Conservation (phyloP, 2,888 invertebrate species). For the Apodemia zela region DNA sequence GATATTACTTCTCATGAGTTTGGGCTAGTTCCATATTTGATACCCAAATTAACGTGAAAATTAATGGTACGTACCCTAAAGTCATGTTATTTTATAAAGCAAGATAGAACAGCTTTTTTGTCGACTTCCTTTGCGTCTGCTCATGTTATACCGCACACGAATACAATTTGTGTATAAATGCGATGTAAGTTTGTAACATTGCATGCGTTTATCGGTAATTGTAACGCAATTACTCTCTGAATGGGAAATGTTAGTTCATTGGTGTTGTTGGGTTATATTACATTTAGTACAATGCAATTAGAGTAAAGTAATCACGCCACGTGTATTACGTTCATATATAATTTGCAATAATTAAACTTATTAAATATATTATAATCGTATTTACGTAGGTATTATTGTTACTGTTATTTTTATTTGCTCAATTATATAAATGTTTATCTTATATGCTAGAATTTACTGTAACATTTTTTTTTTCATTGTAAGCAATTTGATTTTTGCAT, state of each 20-base stretch:
- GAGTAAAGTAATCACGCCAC: conserved; percentile 48
- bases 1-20: not conserved
- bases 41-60: too few relatives aligned
- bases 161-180: conserved; percentile 24
- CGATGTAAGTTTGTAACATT: conserved; percentile 36
- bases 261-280: conserved; percentile 59
- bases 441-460: conserved; percentile 60
- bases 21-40: not conserved
- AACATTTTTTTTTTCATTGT: conserved; percentile 3
- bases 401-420: conserved; percentile 78
- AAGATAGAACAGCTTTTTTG: not conserved
- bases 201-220: conserved; percentile 40
- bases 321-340: conserved; percentile 42
- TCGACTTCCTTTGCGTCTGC: conserved; percentile 9
- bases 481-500: conserved; percentile 11
- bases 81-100: not conserved
- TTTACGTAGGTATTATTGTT: conserved; percentile 67
- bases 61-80: not conserved
- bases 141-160: not conserved
- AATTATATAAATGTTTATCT: conserved; percentile 68
- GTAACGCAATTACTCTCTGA: conserved; percentile 52
- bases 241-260: conserved; percentile 51
- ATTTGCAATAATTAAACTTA: conserved; percentile 55
- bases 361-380: conserved; percentile 60
- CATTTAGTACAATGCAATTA: conserved; percentile 69